Conservation (phyloP, 2,113 vertebrate genomes). For the Anolis carolinensis region DNA sequence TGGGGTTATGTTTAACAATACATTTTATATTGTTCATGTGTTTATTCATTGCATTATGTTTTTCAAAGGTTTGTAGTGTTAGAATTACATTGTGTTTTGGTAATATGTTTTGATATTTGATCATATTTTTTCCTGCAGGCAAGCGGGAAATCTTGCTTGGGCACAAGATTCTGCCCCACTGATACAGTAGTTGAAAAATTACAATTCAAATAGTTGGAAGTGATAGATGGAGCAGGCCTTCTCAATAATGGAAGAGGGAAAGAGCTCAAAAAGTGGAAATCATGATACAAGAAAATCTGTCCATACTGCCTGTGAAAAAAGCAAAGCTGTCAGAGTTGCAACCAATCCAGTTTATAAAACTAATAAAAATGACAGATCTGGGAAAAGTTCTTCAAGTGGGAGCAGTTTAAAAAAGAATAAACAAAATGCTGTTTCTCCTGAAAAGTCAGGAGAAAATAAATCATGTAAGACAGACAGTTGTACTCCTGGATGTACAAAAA, state of each 20-base stretch:
- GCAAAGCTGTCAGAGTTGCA: constrained; percentile 79
- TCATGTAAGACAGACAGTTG: constrained; percentile 76
- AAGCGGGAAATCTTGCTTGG: constrained; percentile 71
- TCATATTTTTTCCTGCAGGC: constrained; percentile 64
- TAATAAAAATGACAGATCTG: constrained; percentile 78
- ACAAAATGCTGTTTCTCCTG: constrained; percentile 78
- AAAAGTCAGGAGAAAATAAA: constrained; percentile 77
- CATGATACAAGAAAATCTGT: constrained; percentile 82
- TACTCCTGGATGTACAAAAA: constrained; percentile 73
- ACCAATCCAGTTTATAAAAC: constrained; percentile 82
- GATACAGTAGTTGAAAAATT: constrained; percentile 73
- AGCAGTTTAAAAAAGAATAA: constrained; percentile 79
- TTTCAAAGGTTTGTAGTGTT: fast-evolving
- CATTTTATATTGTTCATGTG: constrained; percentile 10
- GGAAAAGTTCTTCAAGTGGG: constrained; percentile 74
- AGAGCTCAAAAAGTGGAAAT: constrained; percentile 85
- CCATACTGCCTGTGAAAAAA: constrained; percentile 78
- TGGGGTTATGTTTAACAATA: not conserved
- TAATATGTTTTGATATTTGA: constrained; percentile 41
- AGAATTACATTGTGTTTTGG: constrained; percentile 20
- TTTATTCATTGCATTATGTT: constrained; percentile 26
- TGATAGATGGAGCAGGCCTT: constrained; percentile 71
- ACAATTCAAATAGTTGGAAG: constrained; percentile 69
- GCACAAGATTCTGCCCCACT: constrained; percentile 72
- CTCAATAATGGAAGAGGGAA: constrained; percentile 89